Evolutionary conservation across 2,113 vertebrate genomes (phyloP).

Genomic region (Recurvirostra avosetta): DNA sequence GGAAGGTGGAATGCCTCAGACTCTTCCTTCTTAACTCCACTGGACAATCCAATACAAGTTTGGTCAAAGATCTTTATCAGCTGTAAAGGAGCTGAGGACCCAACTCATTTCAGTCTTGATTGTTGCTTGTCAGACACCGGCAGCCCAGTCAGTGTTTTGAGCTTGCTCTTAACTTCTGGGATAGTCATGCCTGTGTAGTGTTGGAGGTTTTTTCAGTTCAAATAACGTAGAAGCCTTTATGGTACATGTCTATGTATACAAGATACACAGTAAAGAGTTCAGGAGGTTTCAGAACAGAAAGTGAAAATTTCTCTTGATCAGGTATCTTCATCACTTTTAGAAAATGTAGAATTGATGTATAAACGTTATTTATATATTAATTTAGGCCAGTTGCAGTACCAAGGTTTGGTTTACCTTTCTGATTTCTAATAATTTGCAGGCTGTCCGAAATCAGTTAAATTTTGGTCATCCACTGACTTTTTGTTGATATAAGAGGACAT

Average conservation of each 20-base stretch:
- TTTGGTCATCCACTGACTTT: neutral
- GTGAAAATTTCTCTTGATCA: neutral
- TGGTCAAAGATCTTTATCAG: neutral
- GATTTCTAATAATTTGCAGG: neutral
- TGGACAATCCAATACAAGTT: neutral
- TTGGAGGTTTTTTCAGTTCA: neutral
- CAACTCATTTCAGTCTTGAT: neutral
- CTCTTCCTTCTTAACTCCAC: accelerated
- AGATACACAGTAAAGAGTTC: neutral
- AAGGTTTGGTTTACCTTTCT: neutral
- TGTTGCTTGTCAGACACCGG: neutral
- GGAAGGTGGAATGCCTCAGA: neutral
- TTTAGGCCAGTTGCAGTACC: neutral
- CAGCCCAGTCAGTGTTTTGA: neutral
- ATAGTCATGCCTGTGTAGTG: neutral
- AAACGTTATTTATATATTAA: neutral
- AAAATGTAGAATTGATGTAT: neutral
- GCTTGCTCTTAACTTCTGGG: neutral
- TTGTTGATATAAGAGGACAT: neutral
- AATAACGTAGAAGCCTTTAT: neutral
- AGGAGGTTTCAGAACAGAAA: neutral
- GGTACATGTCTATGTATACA: accelerated
- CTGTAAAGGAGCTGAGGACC: neutral
- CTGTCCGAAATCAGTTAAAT: neutral
- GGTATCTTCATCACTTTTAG: neutral